Evolutionary conservation across 2,113 vertebrate genomes (phyloP), one percentile per base, ranked within the genome.

Genomic region (Chaenocephalus aceratus): DNA sequence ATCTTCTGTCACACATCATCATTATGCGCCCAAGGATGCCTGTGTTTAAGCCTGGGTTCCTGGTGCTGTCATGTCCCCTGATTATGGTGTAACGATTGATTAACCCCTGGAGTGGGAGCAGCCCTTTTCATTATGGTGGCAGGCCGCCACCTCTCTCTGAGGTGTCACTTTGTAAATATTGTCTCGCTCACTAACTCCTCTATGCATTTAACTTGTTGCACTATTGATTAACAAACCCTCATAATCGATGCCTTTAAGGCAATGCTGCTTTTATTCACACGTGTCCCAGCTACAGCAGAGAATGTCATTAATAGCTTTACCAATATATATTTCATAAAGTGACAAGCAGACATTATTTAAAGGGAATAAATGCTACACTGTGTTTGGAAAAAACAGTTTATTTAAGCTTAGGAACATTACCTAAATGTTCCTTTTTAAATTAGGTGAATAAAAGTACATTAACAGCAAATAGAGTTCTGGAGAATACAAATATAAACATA

Each of bases 41-140:
- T 67, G 72, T 72, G 83, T 89, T 90, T 84, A 84, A 86, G 77
- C 77, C 77, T 51, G 59, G 58, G 81, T 84, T 68, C 76, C 61
- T 57, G 61, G 75, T 45, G 66, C 77, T 81, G 90, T 86, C 85
- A 88, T 65, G 78, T 83, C 79, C 72, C 70, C 78, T 71, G 78
- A 90, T 91, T 89, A 90, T 80, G 81, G 80, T 80, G 66, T 67
- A 84, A 81, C 78, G 67, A 92, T 90, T 90, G 89, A 93, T 90
- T 88, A 91, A 93, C 86, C 90, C 90, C 84, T 79, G 8, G 13
- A 82, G 80, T 75, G 86, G 80, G 77, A 58, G 57, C 51, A 57
- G 26, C 80, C 48, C 34, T 75, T 86, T 89, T 77, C 41, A 72
- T 81, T 73, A 70, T 3, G 8, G 48, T 67, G 75, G 49, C 68